phyloP scores from a whole-genome alignment of 2,113 vertebrate genomes.

The Marcusenius ussheri region DNA sequence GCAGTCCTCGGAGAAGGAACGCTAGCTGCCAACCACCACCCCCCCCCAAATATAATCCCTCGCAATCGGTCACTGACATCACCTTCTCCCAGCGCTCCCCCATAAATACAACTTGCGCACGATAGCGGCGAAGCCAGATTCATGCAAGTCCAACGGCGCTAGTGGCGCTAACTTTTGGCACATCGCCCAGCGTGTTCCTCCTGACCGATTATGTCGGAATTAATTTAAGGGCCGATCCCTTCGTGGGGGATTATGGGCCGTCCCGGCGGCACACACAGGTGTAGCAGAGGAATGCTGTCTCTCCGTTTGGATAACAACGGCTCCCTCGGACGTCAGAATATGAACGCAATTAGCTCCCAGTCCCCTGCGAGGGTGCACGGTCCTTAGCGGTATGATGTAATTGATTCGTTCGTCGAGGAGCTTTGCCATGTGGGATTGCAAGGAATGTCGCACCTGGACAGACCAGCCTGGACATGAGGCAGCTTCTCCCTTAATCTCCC shows the following conservation, averaged over 20 bases:
- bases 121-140: not conserved
- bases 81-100: not conserved
- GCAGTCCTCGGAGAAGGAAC: not conserved
- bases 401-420: not conserved
- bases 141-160: not conserved
- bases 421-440: not conserved
- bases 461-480: not conserved
- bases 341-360: not conserved
- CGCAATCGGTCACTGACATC: not conserved
- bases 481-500: not conserved
- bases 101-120: not conserved
- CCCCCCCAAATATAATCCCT: not conserved
- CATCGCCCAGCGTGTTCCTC: not conserved
- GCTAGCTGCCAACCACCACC: too few species aligned
- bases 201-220: not conserved
- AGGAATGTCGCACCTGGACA: not conserved
- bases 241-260: not conserved
- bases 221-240: not conserved
- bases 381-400: not conserved
- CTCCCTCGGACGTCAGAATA: not conserved
- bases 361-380: not conserved
- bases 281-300: not conserved
- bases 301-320: not conserved
- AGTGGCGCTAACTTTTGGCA: not conserved
- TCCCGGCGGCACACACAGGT: not conserved